Percentiles rank a stretch among this genome's conserved stretches.
These are phyloP conservation scores for Catocala fraxini DNA, from an alignment of 2,888 invertebrate genomes.

Conservation along the genomic window DNA sequence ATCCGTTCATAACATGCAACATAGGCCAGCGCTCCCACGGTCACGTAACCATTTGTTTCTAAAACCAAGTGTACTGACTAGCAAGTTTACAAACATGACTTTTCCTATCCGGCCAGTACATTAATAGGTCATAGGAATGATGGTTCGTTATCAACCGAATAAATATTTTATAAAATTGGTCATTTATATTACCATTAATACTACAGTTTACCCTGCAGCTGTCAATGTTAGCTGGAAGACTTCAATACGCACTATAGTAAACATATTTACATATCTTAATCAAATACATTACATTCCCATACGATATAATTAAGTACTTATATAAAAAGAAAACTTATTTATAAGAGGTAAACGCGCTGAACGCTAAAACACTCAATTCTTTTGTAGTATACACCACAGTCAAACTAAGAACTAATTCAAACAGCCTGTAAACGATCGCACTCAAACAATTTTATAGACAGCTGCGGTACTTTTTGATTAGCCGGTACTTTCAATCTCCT, in stretches of 20 bases:
- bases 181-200: neutral
- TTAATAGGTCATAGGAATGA: too few relatives aligned
- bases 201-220: conserved; percentile 10
- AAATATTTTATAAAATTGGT: neutral
- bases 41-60: neutral
- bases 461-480: neutral
- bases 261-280: conserved; percentile 33
- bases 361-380: conserved; percentile 20
- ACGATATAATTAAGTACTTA: conserved; percentile 23
- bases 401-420: too few relatives aligned
- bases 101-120: too few relatives aligned
- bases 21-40: neutral
- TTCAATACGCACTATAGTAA: conserved; percentile 9
- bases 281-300: conserved; percentile 30
- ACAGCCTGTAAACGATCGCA: too few relatives aligned
- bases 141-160: too few relatives aligned
- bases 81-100: too few relatives aligned
- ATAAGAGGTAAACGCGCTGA: conserved; percentile 46
- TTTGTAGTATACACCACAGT: neutral
- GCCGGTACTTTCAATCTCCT: too few relatives aligned
- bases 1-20: conserved; percentile 2
- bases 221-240: conserved; percentile 23
- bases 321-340: conserved; percentile 29
- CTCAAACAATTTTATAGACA: too few relatives aligned
- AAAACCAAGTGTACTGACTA: neutral